A percentile compares a stretch with the other conserved stretches of the same genome.
Conservation (phyloP, 2,113 vertebrate genomes). For the Dromiciops gliroides region DNA sequence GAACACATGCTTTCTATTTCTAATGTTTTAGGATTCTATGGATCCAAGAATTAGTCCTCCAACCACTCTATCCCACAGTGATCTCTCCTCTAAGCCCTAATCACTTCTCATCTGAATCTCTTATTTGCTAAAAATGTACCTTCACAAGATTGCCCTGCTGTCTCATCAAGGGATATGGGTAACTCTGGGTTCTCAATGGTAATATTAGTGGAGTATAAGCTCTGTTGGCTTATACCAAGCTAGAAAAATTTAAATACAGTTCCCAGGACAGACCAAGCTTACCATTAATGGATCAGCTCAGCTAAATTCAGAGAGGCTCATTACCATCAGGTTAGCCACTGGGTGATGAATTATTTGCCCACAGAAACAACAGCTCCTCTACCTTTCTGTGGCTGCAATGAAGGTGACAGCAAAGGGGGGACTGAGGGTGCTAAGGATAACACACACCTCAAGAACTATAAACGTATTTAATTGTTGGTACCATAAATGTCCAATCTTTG, state of each 20-base stretch:
- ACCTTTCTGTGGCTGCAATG: neutral
- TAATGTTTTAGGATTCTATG: neutral
- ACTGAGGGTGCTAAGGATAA: neutral
- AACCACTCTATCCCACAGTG: neutral
- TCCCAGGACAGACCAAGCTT: neutral
- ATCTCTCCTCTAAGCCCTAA: neutral
- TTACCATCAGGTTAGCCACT: neutral
- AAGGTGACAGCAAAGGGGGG: neutral
- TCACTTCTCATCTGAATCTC: neutral
- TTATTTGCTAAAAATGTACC: neutral
- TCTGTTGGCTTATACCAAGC: neutral
- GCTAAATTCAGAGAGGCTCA: neutral
- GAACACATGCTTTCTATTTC: neutral
- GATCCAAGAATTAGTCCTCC: neutral
- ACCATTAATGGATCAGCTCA: neutral
- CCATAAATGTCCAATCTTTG: neutral
- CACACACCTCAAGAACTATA: neutral
- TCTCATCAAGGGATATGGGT: neutral
- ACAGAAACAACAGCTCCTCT: neutral
- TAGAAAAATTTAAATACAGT: neutral
- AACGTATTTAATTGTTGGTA: neutral
- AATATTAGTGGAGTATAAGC: neutral
- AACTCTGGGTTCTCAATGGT: neutral
- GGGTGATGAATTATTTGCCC: neutral
- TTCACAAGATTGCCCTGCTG: neutral